A percentile compares a stretch with the other conserved stretches of the same genome.
Evolutionary conservation across 2,113 vertebrate genomes (phyloP).

Genomic region (Salvator merianae): DNA sequence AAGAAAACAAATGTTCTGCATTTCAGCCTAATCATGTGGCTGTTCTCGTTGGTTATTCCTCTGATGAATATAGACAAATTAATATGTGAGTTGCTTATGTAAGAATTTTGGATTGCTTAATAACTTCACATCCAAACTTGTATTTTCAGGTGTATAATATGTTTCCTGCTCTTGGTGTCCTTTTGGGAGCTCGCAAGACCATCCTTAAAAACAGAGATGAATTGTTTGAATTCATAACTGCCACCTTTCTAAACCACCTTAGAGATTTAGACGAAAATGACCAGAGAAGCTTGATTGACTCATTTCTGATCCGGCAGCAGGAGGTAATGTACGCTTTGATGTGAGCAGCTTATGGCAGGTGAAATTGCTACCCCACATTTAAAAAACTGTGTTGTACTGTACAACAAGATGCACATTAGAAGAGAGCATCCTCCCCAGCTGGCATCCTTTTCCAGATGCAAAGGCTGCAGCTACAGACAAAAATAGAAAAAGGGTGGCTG

Average conservation of each 20-base stretch:
- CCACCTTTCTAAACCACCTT: constrained; percentile 37
- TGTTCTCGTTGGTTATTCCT: background rate
- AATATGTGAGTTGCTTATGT: background rate
- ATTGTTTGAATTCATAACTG: constrained; percentile 44
- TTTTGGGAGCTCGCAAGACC: constrained; percentile 50
- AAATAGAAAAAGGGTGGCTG: no score
- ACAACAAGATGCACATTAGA: no score
- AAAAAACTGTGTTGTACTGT: no score
- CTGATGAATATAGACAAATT: background rate
- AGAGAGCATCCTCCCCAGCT: no score
- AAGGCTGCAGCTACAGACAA: no score
- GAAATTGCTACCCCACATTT: background rate
- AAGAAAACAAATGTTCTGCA: no score
- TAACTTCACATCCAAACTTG: background rate
- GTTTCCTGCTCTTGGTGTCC: constrained; percentile 46
- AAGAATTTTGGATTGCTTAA: background rate
- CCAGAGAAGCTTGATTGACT: constrained; percentile 63
- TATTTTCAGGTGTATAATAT: constrained; percentile 64
- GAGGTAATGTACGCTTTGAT: constrained; percentile 44
- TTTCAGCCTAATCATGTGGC: no score
- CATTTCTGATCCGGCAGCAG: constrained; percentile 60
- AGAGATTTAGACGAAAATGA: constrained; percentile 61
- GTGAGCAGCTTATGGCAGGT: background rate
- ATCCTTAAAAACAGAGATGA: constrained; percentile 31
- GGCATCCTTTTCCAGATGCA: no score